Percentiles rank a stretch among this genome's conserved stretches.
Conservation (phyloP, 2,113 vertebrate genomes). For the Silurus meridionalis region DNA sequence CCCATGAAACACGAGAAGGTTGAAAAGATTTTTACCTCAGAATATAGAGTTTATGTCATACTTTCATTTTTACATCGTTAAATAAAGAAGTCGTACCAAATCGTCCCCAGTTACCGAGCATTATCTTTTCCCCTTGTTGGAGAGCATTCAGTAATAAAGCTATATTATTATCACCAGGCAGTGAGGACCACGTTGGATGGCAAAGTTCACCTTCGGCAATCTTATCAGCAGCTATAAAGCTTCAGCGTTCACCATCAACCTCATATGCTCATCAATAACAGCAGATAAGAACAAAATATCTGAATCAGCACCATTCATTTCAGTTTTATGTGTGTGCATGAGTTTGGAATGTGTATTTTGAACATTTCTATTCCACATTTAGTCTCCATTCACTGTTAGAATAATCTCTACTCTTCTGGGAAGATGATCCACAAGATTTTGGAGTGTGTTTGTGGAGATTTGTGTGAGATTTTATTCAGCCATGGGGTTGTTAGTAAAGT, state of each 20-base stretch:
- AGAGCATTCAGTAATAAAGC: conserved; percentile 20
- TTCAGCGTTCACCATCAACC: background rate
- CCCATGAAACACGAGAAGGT: no score
- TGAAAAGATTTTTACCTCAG: background rate
- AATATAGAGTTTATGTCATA: background rate
- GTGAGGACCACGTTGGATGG: background rate
- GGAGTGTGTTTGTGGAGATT: no score
- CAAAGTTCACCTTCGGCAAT: conserved; percentile 29
- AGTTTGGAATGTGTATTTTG: no score
- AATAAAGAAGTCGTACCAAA: background rate
- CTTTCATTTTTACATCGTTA: background rate
- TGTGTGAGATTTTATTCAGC: no score
- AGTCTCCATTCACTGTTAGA: no score
- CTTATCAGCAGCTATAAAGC: conserved; percentile 36
- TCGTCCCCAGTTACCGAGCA: background rate
- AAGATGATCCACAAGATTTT: no score
- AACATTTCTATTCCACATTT: no score
- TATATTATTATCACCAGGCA: conserved; percentile 23
- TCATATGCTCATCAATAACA: background rate
- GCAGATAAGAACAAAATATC: conserved; percentile 13
- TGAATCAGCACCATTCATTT: background rate
- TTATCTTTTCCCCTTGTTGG: background rate
- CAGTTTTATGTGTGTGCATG: background rate
- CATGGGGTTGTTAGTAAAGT: no score
- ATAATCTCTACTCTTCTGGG: no score